A percentile compares a stretch with the other conserved stretches of the same genome.
Conservation (phyloP, 1,140 invertebrate genomes). For the Drosophila asahinai region DNA sequence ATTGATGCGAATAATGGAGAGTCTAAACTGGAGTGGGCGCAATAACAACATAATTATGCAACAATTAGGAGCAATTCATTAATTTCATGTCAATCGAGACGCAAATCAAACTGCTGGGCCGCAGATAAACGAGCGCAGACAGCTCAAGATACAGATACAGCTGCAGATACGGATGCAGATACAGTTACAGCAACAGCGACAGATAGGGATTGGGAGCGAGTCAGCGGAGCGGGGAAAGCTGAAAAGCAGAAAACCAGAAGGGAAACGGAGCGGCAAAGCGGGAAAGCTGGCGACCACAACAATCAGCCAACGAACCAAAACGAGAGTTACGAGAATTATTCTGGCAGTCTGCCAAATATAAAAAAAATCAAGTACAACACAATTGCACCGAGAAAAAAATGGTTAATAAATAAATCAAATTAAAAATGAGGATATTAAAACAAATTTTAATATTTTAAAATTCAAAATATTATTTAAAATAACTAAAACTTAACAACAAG, state of each 20-base stretch:
- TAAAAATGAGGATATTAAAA: too few relatives aligned
- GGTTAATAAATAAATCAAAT: not conserved
- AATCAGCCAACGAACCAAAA: conserved; percentile 56
- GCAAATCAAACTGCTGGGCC: conserved; percentile 18
- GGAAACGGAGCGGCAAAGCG: conserved; percentile 6
- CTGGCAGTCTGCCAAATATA: conserved; percentile 63
- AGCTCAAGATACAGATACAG: not conserved
- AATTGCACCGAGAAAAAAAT: conserved; percentile 3
- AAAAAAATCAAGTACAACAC: conserved; percentile 20
- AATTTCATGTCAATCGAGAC: conserved; percentile 57
- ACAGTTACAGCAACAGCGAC: conserved; percentile 7
- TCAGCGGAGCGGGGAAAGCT: conserved; percentile 1
- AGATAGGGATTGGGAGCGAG: not conserved
- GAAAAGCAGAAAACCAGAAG: conserved; percentile 1
- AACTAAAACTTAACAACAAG: too few relatives aligned
- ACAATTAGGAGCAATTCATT: conserved; percentile 38
- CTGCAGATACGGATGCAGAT: conserved; percentile 6
- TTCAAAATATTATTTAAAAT: too few relatives aligned
- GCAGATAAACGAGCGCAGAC: conserved; percentile 14
- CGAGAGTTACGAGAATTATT: conserved; percentile 72
- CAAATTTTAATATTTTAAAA: too few relatives aligned
- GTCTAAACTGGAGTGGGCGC: not conserved
- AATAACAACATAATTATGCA: conserved; percentile 51
- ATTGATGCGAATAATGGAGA: conserved; percentile 13
- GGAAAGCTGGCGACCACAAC: conserved; percentile 24